Base-by-base conservation (phyloP, 2,888 invertebrate species). In the Drosophila cognata region DNA sequence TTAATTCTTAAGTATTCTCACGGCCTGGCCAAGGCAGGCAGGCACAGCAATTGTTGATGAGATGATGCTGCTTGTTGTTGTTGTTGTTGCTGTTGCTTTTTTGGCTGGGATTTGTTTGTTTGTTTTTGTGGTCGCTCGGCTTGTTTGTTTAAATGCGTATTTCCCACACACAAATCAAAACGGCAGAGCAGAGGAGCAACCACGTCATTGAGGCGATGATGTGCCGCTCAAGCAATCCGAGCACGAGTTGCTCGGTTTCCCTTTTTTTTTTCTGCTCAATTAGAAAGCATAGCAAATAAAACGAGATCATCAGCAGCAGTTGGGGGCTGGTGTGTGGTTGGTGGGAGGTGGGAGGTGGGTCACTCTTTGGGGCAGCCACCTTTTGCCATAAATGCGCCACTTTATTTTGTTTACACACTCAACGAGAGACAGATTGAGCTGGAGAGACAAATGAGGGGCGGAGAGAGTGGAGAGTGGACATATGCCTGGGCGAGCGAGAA, bases 311-410 rank as follows among this genome's bases (percentile, higher is more conserved):
- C 77, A 62, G 43, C 50, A 51, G 56, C 43, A 68, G 52, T 48
- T 56, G 48, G 28, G 35, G 56, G 52, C n/a, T 60, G 62, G 33
- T n/a, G 25, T 25, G 21, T 1, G 21, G 21, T 21, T 7, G 1
- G 48, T 43, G 35, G 52, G 18, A 29, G 33, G 41, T 38, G 13
- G 25, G 21, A 2, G 41, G 29, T 46, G 33, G 52, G 64, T 35
- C 55, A 35, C 41, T 53, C 56, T 55, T 48, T 61, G 72, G 71
- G 64, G 66, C 79, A 80, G 88, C 84, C 84, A 86, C 89, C 89
- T 85, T 46, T 85, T 71, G 72, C 76, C 79, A 81, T 84, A 86
- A 84, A 84, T 86, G 87, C 81, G 88, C 87, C 87, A 86, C 84
- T 85, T 88, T 86, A 86, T 84, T 86, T 75, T 88, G 89, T 85